Conservation (phyloP, 2,113 vertebrate species). For the Collichthys lucidus region DNA sequence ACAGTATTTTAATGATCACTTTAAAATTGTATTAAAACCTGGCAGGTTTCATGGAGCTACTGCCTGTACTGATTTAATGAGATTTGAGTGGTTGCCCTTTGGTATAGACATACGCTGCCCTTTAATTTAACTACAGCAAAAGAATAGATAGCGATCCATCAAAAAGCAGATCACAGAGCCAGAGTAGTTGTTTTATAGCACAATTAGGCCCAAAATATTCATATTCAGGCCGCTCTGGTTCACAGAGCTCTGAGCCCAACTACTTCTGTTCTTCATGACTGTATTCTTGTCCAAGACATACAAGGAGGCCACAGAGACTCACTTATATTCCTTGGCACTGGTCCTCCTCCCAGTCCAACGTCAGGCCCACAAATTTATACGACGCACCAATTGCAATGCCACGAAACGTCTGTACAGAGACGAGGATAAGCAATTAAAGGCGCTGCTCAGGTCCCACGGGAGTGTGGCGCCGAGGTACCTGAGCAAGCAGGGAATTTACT, state of each 20-base stretch:
- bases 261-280: slow-evolving; percentile 49
- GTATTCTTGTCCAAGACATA: slow-evolving; percentile 67
- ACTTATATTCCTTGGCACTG: slow-evolving; percentile 62
- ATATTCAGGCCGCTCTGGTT: slow-evolving; percentile 34
- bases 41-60: slow-evolving; percentile 10
- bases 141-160: slow-evolving; percentile 39
- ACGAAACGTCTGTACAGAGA: slow-evolving; percentile 37
- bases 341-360: slow-evolving; percentile 45
- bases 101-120: slow-evolving; percentile 6
- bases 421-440: slow-evolving; percentile 71
- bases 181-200: slow-evolving; percentile 38
- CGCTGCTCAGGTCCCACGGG: slow-evolving; percentile 47
- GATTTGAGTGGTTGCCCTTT: slow-evolving; percentile 15
- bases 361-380: slow-evolving; percentile 68
- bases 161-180: slow-evolving; percentile 19
- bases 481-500: slow-evolving; percentile 65
- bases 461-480: slow-evolving; percentile 68
- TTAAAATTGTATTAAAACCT: slow-evolving; percentile 33
- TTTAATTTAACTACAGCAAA: slow-evolving; percentile 29
- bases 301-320: slow-evolving; percentile 63
- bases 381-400: slow-evolving; percentile 53
- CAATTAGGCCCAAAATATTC: slow-evolving; percentile 24
- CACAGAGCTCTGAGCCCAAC: slow-evolving; percentile 38
- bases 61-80: slow-evolving; percentile 3
- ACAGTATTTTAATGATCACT: slow-evolving; percentile 23